phyloP scores from a whole-genome alignment of 2,888 invertebrate genomes.

The Lycia hirtaria region DNA sequence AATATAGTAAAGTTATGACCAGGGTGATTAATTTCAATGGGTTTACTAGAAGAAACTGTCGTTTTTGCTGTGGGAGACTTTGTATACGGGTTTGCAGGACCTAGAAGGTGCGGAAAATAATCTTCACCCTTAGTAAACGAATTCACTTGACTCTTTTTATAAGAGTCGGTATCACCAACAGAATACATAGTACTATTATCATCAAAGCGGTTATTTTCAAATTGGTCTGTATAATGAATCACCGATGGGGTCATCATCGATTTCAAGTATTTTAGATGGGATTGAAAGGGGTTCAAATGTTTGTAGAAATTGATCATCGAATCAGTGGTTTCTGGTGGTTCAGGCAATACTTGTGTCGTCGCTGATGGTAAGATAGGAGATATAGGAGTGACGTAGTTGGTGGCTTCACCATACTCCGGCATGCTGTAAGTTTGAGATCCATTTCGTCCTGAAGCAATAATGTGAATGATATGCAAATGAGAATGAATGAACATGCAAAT shows the following conservation, averaged over 20 bases:
- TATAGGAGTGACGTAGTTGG: constrained; percentile 68
- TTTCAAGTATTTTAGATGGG: constrained; percentile 58
- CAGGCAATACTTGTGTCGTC: constrained; percentile 45
- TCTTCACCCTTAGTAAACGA: constrained; percentile 40
- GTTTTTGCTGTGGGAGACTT: neutral
- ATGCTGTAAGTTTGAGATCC: constrained; percentile 57
- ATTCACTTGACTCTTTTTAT: constrained; percentile 56
- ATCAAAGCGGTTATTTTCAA: constrained; percentile 26
- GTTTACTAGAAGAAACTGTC: neutral
- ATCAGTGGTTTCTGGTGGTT: constrained; percentile 56
- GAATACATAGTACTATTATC: constrained; percentile 63
- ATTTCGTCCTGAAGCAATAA: constrained; percentile 74
- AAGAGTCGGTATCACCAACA: constrained; percentile 53
- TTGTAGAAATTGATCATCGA: constrained; percentile 56
- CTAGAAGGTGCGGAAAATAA: constrained; percentile 38
- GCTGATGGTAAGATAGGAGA: constrained; percentile 50
- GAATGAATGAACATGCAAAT: constrained; percentile 29
- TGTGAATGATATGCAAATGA: constrained; percentile 60
- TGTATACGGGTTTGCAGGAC: constrained; percentile 13
- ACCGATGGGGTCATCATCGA: constrained; percentile 44
- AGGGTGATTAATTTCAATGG: neutral
- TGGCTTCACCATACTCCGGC: constrained; percentile 50
- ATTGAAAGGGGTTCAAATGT: constrained; percentile 59
- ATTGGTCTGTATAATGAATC: neutral
- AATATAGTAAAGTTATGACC: neutral